Evolutionary conservation across 2,113 vertebrate genomes (phyloP).

Genomic region (Saguinus midas): DNA sequence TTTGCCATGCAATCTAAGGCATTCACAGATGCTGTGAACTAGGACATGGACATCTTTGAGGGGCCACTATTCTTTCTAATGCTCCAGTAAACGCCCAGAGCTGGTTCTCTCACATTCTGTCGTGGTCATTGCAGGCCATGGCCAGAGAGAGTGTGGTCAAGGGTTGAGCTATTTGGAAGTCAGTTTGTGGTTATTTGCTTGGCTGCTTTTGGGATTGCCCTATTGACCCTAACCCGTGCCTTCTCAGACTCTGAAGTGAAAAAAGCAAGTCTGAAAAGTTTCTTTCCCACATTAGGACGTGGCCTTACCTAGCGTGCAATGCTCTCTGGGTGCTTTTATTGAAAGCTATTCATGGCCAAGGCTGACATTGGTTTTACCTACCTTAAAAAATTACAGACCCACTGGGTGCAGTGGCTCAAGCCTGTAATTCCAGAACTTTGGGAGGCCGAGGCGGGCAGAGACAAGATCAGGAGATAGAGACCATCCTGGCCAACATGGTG

Average conservation of each 20-base stretch:
- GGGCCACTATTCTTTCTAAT: fast-evolving
- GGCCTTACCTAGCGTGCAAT: background rate
- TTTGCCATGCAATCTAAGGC: background rate
- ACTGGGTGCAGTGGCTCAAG: too few species aligned
- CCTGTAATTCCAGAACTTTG: too few species aligned
- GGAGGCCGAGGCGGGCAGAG: too few species aligned
- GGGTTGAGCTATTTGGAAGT: background rate
- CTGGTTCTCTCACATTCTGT: too few species aligned
- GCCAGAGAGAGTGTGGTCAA: background rate
- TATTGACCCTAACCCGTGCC: fast-evolving
- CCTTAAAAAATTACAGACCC: background rate
- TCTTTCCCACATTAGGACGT: background rate
- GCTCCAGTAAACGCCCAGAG: too few species aligned
- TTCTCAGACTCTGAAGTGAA: background rate
- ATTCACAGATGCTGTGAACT: background rate
- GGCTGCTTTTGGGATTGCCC: too few species aligned
- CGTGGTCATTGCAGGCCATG: background rate
- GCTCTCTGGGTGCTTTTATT: background rate
- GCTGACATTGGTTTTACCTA: background rate
- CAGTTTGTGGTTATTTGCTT: background rate
- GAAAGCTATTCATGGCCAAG: background rate
- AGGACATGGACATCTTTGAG: background rate
- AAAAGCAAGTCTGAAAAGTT: background rate
- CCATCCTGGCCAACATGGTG: too few species aligned
- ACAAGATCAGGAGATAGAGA: too few species aligned